Percentiles rank a stretch among this genome's conserved stretches.
These are phyloP conservation scores for Frankliniella intonsa DNA, from an alignment of 2,888 invertebrate genomes.

Conservation along the genomic window DNA sequence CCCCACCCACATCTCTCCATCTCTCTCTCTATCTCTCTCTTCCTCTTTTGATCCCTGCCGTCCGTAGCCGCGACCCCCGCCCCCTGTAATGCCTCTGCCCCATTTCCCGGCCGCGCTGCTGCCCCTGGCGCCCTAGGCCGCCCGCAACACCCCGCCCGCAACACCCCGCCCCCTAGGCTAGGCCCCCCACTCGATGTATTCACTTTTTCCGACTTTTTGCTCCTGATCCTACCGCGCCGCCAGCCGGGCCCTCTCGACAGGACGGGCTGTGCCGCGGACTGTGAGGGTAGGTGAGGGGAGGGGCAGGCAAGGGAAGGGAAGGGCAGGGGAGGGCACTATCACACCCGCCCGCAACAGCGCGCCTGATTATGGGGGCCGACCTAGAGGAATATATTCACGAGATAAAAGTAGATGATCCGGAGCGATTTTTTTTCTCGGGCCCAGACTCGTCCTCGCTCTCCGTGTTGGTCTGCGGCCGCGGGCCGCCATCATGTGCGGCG, in stretches of 20 bases:
- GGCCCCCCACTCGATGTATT: constrained; percentile 13
- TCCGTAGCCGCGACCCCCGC: too few species aligned
- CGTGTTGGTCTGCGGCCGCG: not conserved
- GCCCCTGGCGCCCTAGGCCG: not conserved
- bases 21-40: not conserved
- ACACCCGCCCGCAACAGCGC: not conserved
- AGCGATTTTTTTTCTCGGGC: not conserved
- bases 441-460: not conserved
- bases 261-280: too few species aligned
- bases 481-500: too few species aligned
- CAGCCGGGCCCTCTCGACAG: not conserved
- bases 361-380: constrained; percentile 3
- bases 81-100: too few species aligned
- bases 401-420: not conserved
- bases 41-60: not conserved
- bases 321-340: not conserved
- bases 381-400: not conserved
- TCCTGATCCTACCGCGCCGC: not conserved
- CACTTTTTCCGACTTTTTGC: not conserved
- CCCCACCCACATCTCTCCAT: not conserved
- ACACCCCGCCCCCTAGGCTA: not conserved
- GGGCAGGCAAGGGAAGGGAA: not conserved
- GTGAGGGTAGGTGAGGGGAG: not conserved
- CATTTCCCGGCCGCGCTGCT: too few species aligned
- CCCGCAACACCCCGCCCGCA: not conserved